Evolutionary conservation across 2,888 invertebrate species (phyloP), one percentile per base, ranked within the genome.

Genomic region (Pristionchus arcanus): DNA sequence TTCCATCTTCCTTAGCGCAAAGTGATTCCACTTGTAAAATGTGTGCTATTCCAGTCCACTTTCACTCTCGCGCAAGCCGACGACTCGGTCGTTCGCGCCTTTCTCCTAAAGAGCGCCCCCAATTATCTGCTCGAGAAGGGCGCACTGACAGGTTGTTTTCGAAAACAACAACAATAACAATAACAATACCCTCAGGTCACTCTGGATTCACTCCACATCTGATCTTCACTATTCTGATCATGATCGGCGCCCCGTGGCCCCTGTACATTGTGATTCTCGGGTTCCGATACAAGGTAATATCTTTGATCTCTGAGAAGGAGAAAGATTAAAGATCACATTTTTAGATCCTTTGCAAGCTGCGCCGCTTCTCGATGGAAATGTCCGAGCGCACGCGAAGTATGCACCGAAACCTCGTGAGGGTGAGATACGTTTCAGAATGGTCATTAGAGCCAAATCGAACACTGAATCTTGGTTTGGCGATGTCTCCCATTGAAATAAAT

Each of bases 41-140:
- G 55, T 5, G 19, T 3, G 21, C 16, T 4, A 19, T 49, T 81
- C 25, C 81, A 81, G 81, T 81, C 28, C 15, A 53, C 81, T 11
- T 81, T 81, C 81, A 81, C 81, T 5, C 21, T 42, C 7, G 81
- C 81, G 2, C 81, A 81, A 53, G 81, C 81, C 13, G 81, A 81
- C 81, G 49, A 49, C 49, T 53, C 49, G 11, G 49, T 81, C 3
- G 81, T 81, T n/a, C 49, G 81, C 25, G 81, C 25, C 0, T 81
- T 53, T 28, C 81, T 81, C 0, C 2, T 42, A 19, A n/a, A 49
- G 15, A 81, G 28, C 34, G 81, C 81, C 4, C 81, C 81, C 3
- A 13, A 28, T 13, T 81, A 81, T 11, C 28, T 81, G 53, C 49
- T 16, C 11, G 81, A 81, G 49, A 19, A 25, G n/a, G 81, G 81